Percentiles rank a stretch among this genome's conserved stretches.
phyloP scores from a whole-genome alignment of 2,113 vertebrate species.

The Psettodes erumei region DNA sequence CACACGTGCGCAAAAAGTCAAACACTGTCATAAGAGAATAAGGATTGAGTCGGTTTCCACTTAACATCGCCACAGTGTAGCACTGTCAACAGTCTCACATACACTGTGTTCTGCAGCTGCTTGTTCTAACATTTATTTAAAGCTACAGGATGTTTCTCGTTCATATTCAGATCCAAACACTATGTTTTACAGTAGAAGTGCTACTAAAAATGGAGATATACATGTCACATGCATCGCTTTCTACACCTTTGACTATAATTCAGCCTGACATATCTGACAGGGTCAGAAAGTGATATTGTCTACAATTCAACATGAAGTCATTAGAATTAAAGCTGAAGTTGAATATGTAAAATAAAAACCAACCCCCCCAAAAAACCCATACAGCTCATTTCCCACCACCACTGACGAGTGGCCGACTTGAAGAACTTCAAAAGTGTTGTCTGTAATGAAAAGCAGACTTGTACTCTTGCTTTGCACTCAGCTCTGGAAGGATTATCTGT shows the following conservation, averaged over 20 bases:
- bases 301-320: not conserved
- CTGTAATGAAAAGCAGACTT: too few species aligned
- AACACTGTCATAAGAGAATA: slow-evolving; percentile 19
- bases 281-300: not conserved
- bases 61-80: not conserved
- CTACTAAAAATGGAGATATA: slow-evolving; percentile 12
- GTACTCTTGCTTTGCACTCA: too few species aligned
- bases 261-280: not conserved
- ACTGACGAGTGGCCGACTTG: too few species aligned
- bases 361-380: too few species aligned
- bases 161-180: slow-evolving; percentile 7
- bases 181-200: too few species aligned
- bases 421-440: too few species aligned
- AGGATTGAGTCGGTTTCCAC: too few species aligned
- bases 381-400: too few species aligned
- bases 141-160: not conserved
- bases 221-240: not conserved
- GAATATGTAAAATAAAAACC: too few species aligned
- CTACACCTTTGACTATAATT: not conserved
- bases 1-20: slow-evolving; percentile 29
- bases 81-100: not conserved
- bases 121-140: not conserved
- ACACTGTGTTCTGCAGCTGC: not conserved
- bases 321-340: not conserved
- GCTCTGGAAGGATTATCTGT: too few species aligned